Evolutionary conservation across 2,113 vertebrate genomes (phyloP).

Genomic region (Pygoscelis adeliae): DNA sequence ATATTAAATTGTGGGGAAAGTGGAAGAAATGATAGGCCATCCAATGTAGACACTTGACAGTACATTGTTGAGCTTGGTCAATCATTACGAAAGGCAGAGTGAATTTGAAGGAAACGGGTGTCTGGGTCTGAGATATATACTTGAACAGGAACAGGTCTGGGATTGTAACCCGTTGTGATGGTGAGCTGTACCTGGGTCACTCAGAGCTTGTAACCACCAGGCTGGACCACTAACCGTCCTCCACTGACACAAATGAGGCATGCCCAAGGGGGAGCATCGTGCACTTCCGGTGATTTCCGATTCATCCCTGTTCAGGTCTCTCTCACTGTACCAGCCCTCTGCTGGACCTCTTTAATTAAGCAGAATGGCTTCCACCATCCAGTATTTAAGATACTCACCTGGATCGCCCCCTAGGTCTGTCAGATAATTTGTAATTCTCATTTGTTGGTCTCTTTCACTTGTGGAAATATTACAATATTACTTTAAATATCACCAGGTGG

Average conservation of each 20-base stretch:
- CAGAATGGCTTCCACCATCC: not conserved
- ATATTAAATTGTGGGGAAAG: not conserved
- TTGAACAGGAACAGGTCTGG: not conserved
- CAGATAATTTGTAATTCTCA: not conserved
- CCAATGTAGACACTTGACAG: not conserved
- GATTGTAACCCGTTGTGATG: not conserved
- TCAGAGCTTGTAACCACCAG: not conserved
- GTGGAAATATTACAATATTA: not conserved
- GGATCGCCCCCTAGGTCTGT: not conserved
- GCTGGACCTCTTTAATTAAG: not conserved
- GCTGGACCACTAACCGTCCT: not conserved
- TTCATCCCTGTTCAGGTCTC: not conserved
- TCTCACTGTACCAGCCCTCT: not conserved
- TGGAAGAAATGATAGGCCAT: not conserved
- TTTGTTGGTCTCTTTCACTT: not conserved
- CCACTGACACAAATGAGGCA: not conserved
- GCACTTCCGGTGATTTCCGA: not conserved
- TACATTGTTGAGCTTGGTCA: not conserved
- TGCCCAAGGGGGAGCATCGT: fast-evolving
- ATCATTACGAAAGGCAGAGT: fast-evolving
- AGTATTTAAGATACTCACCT: not conserved
- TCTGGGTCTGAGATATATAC: not conserved
- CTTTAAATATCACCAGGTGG: not conserved
- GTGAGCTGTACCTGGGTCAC: not conserved
- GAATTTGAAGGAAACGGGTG: not conserved